phyloP scores from a whole-genome alignment of 2,113 vertebrate species.

The Gallinago paraguaiae region DNA sequence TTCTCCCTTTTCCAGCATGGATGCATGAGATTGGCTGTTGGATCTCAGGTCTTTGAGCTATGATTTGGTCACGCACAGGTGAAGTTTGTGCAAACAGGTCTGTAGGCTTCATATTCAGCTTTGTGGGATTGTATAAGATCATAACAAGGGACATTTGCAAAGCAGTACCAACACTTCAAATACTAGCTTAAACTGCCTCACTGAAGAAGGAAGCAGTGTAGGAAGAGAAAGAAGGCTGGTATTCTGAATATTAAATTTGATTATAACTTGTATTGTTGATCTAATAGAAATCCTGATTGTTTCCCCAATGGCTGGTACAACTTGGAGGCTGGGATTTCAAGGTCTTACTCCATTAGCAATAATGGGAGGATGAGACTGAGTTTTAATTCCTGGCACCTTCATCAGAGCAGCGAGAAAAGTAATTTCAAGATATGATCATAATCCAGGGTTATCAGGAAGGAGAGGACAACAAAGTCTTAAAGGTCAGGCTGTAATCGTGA shows the following conservation, averaged over 20 bases:
- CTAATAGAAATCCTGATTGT: neutral
- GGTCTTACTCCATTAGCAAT: neutral
- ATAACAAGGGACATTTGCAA: neutral
- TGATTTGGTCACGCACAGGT: neutral
- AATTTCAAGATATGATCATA: neutral
- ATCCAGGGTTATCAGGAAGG: neutral
- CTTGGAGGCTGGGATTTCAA: neutral
- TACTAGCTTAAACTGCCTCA: neutral
- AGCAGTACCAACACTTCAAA: neutral
- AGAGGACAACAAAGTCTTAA: neutral
- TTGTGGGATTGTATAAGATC: neutral
- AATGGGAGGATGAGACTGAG: neutral
- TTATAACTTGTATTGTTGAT: neutral
- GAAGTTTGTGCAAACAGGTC: neutral
- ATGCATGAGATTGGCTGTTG: neutral
- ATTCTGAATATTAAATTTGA: neutral
- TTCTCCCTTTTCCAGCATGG: neutral
- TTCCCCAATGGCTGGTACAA: neutral
- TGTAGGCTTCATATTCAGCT: neutral
- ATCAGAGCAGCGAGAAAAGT: neutral
- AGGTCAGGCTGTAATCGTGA: neutral
- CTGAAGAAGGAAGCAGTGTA: neutral
- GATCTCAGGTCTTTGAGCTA: neutral
- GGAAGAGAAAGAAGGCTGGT: neutral
- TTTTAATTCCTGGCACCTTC: neutral